A percentile compares a stretch with the other conserved stretches of the same genome.
Conservation (phyloP, 2,797 vertebrate species). For the Otolemur crassicaudatus region DNA sequence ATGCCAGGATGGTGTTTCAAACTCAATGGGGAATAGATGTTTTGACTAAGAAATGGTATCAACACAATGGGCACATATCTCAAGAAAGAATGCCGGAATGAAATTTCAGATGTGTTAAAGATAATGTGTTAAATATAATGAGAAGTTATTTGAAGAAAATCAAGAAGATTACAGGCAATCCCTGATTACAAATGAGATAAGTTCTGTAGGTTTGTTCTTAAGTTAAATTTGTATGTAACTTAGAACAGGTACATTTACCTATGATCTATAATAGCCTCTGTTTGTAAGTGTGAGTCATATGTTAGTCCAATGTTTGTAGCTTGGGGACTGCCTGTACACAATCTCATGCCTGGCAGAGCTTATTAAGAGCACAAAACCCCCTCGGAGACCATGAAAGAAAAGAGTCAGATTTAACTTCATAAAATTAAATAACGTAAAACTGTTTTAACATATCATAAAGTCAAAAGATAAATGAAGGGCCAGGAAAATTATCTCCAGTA, state of each 20-base stretch:
- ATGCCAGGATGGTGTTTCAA: neutral
- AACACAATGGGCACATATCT: neutral
- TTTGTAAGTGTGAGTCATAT: no score
- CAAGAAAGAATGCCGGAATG: slow-evolving; percentile 32
- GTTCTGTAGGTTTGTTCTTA: no score
- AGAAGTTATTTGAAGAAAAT: slow-evolving; percentile 32
- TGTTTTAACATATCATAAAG: neutral
- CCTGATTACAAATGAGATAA: no score
- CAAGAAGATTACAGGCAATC: neutral
- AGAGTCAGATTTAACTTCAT: neutral
- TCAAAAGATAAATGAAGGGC: neutral
- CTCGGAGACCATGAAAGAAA: neutral
- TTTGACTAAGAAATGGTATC: neutral
- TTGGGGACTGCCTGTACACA: neutral
- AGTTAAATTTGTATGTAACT: no score
- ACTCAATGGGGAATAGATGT: neutral
- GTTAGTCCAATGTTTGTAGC: no score
- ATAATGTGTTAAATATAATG: neutral
- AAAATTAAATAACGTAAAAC: neutral
- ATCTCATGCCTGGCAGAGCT: neutral
- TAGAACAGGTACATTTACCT: no score
- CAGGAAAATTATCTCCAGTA: slow-evolving; percentile 19
- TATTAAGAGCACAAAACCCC: neutral
- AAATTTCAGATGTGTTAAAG: neutral
- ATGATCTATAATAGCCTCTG: no score